Evolutionary conservation across 2,888 invertebrate species (phyloP).

Genomic region (Epinotia nisella): DNA sequence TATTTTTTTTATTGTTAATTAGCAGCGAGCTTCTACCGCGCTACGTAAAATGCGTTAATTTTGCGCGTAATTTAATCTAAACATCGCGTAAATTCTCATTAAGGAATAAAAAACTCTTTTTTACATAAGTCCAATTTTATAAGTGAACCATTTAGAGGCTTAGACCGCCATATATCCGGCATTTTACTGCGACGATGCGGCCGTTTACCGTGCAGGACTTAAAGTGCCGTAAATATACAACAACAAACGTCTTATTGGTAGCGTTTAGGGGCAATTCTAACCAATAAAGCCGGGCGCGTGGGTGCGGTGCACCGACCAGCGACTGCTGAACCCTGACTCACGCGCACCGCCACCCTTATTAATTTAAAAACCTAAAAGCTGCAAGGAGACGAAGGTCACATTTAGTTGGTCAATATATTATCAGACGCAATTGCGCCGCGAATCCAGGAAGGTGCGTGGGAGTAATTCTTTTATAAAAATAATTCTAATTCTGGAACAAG

Average conservation of each 20-base stretch:
- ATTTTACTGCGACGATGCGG: conserved; percentile 69
- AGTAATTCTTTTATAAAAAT: conserved; percentile 50
- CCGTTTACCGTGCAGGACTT: conserved; percentile 65
- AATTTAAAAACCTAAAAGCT: conserved; percentile 33
- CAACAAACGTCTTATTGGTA: conserved; percentile 81
- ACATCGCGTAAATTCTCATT: conserved; percentile 26
- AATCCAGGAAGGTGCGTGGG: conserved; percentile 57
- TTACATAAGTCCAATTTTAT: conserved; percentile 38
- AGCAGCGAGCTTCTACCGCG: conserved; percentile 19
- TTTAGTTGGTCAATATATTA: conserved; percentile 56
- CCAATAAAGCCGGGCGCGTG: conserved; percentile 81
- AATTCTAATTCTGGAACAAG: conserved; percentile 47
- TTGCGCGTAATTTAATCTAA: conserved; percentile 34
- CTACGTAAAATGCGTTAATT: conserved; percentile 14
- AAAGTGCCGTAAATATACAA: conserved; percentile 77
- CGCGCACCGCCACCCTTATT: conserved; percentile 48
- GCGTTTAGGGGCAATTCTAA: conserved; percentile 82
- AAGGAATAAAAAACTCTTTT: conserved; percentile 26
- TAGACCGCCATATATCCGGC: conserved; percentile 66
- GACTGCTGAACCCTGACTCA: conserved; percentile 57
- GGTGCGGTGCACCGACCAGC: conserved; percentile 69
- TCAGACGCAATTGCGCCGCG: conserved; percentile 66
- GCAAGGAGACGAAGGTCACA: conserved; percentile 49
- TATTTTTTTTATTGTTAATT: conserved; percentile 36
- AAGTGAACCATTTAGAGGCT: conserved; percentile 41